Evolutionary conservation across 2,113 vertebrate genomes (phyloP).

Genomic region (Ciconia boyciana): DNA sequence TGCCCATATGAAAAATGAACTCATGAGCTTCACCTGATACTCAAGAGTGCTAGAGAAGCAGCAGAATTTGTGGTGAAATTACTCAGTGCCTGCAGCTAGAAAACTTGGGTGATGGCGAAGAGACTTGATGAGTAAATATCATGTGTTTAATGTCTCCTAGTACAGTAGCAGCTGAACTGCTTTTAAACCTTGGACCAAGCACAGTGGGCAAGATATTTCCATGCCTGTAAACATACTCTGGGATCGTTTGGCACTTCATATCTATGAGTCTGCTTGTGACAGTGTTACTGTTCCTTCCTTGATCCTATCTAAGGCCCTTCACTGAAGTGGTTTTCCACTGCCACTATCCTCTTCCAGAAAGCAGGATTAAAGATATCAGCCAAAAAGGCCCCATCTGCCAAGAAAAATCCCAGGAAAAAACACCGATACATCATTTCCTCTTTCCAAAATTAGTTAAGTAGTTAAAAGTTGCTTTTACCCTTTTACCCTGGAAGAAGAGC

Average conservation of each 20-base stretch:
- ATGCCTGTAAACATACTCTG: background rate
- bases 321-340: background rate
- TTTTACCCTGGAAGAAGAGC: background rate
- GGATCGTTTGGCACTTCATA: background rate
- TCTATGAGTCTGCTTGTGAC: background rate
- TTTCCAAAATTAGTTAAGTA: background rate
- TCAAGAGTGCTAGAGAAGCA: background rate
- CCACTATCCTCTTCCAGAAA: background rate
- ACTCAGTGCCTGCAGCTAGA: background rate
- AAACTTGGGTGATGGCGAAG: background rate
- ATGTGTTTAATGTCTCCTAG: background rate
- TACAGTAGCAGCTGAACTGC: background rate
- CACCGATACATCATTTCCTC: background rate
- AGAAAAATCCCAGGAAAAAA: background rate
- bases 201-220: background rate
- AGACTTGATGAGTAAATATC: background rate
- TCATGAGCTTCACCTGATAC: background rate
- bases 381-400: background rate
- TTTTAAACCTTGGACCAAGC: background rate
- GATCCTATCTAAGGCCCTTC: background rate
- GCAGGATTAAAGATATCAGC: background rate
- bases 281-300: background rate
- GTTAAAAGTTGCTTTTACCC: background rate
- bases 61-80: background rate
- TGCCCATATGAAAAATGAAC: background rate